Evolutionary conservation across 2,888 invertebrate genomes (phyloP).

Genomic region (Bembecia ichneumoniformis): DNA sequence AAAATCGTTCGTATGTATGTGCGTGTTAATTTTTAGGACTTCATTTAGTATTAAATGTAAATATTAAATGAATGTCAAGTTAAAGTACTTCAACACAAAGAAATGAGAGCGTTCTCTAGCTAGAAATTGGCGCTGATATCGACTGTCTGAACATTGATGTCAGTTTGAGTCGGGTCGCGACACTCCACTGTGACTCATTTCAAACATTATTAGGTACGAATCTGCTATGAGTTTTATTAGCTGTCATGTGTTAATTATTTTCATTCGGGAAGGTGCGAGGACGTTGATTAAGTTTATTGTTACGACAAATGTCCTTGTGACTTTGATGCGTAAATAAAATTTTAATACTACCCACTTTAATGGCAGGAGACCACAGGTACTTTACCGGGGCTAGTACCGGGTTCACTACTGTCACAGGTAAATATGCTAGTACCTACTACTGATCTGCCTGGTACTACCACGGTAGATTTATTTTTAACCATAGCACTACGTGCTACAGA

Average conservation of each 20-base stretch:
- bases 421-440: too few species aligned
- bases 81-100: not conserved
- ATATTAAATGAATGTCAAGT: not conserved
- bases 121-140: not conserved
- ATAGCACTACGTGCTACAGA: too few species aligned
- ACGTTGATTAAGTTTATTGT: not conserved
- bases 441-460: too few species aligned
- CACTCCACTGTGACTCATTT: slow-evolving; percentile 28
- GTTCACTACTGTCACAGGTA: too few species aligned
- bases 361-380: too few species aligned
- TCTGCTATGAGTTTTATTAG: slow-evolving; percentile 38
- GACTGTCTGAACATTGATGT: slow-evolving; percentile 23
- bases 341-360: too few species aligned
- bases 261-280: not conserved
- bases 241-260: slow-evolving; percentile 24
- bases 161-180: slow-evolving; percentile 48
- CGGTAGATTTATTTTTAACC: too few species aligned
- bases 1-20: not conserved
- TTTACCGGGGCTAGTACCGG: too few species aligned
- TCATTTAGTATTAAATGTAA: not conserved
- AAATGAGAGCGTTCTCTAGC: not conserved
- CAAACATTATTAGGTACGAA: slow-evolving; percentile 23
- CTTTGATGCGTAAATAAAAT: too few species aligned
- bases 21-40: not conserved
- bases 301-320: not conserved